A percentile compares a stretch with the other conserved stretches of the same genome.
phyloP scores from a whole-genome alignment of 2,797 vertebrate species.

The Muscicapa striata region DNA sequence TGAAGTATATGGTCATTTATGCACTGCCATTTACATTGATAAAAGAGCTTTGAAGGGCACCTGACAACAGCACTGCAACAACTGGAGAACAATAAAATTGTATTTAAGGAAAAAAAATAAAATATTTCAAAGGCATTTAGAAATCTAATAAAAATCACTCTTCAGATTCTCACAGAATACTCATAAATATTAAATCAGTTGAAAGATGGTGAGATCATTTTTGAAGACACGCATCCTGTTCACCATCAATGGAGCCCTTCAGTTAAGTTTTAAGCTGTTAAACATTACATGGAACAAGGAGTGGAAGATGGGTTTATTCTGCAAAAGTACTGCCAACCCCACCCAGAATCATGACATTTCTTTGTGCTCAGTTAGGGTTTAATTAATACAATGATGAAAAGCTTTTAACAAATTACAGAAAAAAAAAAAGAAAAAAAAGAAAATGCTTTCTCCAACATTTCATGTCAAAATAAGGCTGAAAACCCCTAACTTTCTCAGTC shows the following conservation, averaged over 20 bases:
- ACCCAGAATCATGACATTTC: neutral
- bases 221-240: neutral
- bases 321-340: neutral
- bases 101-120: neutral
- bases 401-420: neutral
- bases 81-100: neutral
- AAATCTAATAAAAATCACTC: neutral
- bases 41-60: neutral
- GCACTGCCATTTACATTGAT: neutral
- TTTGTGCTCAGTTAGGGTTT: neutral
- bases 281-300: neutral
- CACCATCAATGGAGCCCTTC: neutral
- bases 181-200: neutral
- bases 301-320: neutral
- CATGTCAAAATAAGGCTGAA: neutral
- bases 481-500: neutral
- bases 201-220: neutral
- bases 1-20: neutral
- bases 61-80: neutral
- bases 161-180: neutral
- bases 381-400: neutral
- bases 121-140: neutral
- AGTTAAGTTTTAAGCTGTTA: neutral
- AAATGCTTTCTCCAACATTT: neutral
- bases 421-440: neutral